A percentile compares a stretch with the other conserved stretches of the same genome.
Conservation (phyloP, 2,888 invertebrate species). For the Podabrus alpinus region DNA sequence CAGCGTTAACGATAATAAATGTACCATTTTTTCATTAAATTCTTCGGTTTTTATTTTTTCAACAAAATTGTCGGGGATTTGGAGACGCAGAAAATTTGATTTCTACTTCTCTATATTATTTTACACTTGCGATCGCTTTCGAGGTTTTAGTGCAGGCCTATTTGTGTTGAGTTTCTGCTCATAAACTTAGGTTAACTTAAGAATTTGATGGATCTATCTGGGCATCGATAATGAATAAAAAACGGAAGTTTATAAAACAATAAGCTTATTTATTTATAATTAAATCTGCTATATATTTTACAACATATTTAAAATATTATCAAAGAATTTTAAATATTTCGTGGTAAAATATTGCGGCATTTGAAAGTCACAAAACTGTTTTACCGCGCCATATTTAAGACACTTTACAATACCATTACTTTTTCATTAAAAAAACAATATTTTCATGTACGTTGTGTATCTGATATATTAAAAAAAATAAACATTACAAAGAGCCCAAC, state of each 20-base stretch:
- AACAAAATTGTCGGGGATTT: too few species aligned
- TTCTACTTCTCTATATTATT: too few species aligned
- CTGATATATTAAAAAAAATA: not conserved
- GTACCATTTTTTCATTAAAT: too few species aligned
- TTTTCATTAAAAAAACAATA: not conserved
- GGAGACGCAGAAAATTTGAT: too few species aligned
- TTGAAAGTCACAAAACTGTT: not conserved
- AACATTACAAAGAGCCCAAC: not conserved
- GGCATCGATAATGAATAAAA: not conserved
- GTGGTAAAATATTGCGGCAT: not conserved
- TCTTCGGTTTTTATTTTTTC: too few species aligned
- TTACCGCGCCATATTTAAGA: not conserved
- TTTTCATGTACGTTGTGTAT: not conserved
- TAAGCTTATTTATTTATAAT: conserved; percentile 22
- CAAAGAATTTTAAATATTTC: not conserved
- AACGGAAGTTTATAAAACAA: conserved; percentile 10
- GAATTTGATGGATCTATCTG: too few species aligned
- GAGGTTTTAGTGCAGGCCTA: too few species aligned
- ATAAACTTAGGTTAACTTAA: too few species aligned
- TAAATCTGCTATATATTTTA: conserved; percentile 27
- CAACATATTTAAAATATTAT: conserved; percentile 28
- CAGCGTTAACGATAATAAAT: too few species aligned
- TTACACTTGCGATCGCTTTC: too few species aligned
- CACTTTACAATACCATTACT: not conserved
- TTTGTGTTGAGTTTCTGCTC: too few species aligned